Percentiles rank a stretch among this genome's conserved stretches.
phyloP scores from a whole-genome alignment of 2,888 invertebrate genomes.

The Andrena fulva region DNA sequence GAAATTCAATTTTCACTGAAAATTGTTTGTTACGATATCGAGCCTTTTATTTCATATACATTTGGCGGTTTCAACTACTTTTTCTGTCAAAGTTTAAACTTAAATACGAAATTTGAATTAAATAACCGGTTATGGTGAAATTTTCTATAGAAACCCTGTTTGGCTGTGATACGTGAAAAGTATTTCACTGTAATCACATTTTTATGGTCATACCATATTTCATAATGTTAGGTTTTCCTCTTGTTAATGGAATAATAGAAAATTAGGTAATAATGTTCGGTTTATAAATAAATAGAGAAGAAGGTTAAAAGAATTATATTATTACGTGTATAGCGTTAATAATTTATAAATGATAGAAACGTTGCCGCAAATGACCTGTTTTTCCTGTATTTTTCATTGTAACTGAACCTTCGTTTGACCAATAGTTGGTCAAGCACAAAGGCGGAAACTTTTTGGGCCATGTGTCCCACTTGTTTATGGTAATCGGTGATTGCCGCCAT shows the following conservation, averaged over 20 bases:
- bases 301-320: no score
- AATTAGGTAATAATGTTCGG: no score
- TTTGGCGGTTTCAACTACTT: neutral
- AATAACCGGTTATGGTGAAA: no score
- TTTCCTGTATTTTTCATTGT: slow-evolving; percentile 76
- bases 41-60: neutral
- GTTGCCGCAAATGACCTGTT: slow-evolving; percentile 68
- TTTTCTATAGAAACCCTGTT: no score
- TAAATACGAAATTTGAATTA: no score
- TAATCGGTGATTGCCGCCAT: slow-evolving; percentile 78
- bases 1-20: slow-evolving; percentile 72
- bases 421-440: slow-evolving; percentile 72
- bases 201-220: no score
- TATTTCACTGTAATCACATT: no score
- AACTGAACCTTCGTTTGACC: slow-evolving; percentile 64
- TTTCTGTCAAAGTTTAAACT: no score
- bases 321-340: neutral
- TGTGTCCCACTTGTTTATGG: slow-evolving; percentile 65
- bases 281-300: no score
- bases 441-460: slow-evolving; percentile 69
- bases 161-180: no score
- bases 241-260: no score
- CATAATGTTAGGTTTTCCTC: no score
- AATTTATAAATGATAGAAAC: neutral
- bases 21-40: slow-evolving; percentile 14